Base-by-base conservation (phyloP, 2,888 invertebrate genomes). In the Oasisia sp. region DNA sequence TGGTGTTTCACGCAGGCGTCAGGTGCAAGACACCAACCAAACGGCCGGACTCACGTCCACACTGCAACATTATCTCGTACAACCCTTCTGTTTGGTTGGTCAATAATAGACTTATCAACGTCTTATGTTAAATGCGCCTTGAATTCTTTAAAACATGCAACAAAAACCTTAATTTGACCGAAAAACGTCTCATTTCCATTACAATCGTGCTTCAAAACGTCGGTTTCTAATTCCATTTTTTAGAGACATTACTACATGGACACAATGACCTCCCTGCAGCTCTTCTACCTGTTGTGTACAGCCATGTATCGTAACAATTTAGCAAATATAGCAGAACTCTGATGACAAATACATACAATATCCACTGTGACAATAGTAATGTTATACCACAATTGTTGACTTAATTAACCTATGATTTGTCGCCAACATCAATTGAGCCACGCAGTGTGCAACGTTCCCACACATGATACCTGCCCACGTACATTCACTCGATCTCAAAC, bases 241-340 rank as follows among this genome's bases (percentile, higher is more conserved):
- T 74, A 74, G 58, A 58, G 19, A 74, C n/a, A 74, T 19, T 19
- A 74, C n/a, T 19, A 74, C 19, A 74, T 74, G 74, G 74, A 74
- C 74, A 74, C 14, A 3, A 74, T 27, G 50, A 19, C 74, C 74
- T 74, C 74, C 27, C 74, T 74, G 19, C 74, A 74, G 74, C n/a
- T 3, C 27, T 27, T 74, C 74, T 74, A 74, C 74, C n/a, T 5
- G 27, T 27, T 58, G 9, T 50, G 14, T 74, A 74, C 74, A 74
- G 74, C 27, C 74, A 74, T n/a, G n/a, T 74, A 74, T n/a, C 74
- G 27, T 74, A 27, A 74, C 74, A 74, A 74, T 74, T 74, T 74
- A 74, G 74, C 74, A 74, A 74, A 74, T 74, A 74, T 74, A 74
- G 74, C 74, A 74, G 74, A 74, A 74, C 74, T 74, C 74, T 74